Base-by-base conservation (phyloP, 1,140 invertebrate species). In the Meloidogyne chitwoodi region DNA sequence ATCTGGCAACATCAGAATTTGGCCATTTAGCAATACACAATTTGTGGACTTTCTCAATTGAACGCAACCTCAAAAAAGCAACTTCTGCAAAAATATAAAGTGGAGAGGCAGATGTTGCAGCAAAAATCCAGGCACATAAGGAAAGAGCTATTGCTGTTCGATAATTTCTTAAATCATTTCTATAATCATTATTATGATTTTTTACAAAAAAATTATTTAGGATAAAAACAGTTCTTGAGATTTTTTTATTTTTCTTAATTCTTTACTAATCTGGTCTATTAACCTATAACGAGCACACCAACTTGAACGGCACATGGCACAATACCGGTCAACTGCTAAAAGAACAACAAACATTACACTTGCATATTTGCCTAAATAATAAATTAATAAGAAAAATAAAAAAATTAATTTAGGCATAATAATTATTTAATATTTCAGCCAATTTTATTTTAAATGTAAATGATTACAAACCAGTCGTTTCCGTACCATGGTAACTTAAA, bases 11-110 rank as follows among this genome's bases (percentile, higher is more conserved):
- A 27, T 85, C 80, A 2, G 73, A 80, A 67, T 67, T 84, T n/a
- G 83, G 85, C 84, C 84, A 86, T 75, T 86, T 87, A 4, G 78
- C 81, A 70, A 86, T 84, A 64, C 84, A 86, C n/a, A 87, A 63
- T 56, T 76, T 83, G 31, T 81, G 77, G 22, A 83, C 66, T 27
- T 64, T 77, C 12, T 79, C 68, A 6, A 26, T 29, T 12, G 31
- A 22, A 12, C 67, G 67, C 11, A 75, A 75, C 48, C 67, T 29
- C 26, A 79, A 27, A 24, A 78, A 62, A 16, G 83, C 83, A n/a
- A 84, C 76, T 41, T 83, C 80, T 1, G 85, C 74, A 44, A 81
- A 86, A 22, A 73, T 44, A 62, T 84, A 86, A 8, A 86, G 70
- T 26, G 85, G 85, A 26, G 80, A 79, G 34, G 85, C 81, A n/a